Percentiles rank a stretch among this genome's conserved stretches.
These are phyloP conservation scores for Catalaphyllia jardinei DNA, from an alignment of 64 coral and sea anemone genomes.

Conservation along the genomic window DNA sequence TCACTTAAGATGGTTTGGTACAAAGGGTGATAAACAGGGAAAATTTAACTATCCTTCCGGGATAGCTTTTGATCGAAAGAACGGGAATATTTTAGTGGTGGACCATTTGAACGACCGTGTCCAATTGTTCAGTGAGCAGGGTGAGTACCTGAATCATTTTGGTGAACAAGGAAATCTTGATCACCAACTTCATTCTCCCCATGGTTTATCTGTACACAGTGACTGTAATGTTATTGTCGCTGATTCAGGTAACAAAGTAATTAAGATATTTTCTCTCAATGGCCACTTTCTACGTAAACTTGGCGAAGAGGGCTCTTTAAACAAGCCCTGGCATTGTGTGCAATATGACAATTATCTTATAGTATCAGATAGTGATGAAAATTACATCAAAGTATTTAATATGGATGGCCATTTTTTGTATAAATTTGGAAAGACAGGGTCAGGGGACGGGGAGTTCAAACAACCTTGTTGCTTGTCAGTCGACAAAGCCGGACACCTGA, in stretches of 20 bases:
- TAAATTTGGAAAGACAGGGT: neutral
- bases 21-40: too few relatives aligned
- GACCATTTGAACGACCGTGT: neutral
- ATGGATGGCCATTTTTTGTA: neutral
- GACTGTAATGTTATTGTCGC: neutral
- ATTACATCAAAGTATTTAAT: neutral
- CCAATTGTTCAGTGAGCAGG: neutral
- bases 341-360: neutral
- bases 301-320: neutral
- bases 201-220: neutral
- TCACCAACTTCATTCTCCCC: neutral
- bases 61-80: neutral
- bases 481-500: neutral
- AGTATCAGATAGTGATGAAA: neutral
- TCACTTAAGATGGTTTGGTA: too few relatives aligned
- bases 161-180: too few relatives aligned
- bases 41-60: neutral
- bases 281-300: neutral
- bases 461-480: neutral
- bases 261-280: neutral
- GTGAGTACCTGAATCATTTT: neutral
- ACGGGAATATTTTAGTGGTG: neutral
- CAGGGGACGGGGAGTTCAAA: neutral
- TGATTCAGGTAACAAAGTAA: too few relatives aligned
- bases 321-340: neutral